Conservation (phyloP, 1,140 invertebrate genomes). For the Laupala kohalensis region DNA sequence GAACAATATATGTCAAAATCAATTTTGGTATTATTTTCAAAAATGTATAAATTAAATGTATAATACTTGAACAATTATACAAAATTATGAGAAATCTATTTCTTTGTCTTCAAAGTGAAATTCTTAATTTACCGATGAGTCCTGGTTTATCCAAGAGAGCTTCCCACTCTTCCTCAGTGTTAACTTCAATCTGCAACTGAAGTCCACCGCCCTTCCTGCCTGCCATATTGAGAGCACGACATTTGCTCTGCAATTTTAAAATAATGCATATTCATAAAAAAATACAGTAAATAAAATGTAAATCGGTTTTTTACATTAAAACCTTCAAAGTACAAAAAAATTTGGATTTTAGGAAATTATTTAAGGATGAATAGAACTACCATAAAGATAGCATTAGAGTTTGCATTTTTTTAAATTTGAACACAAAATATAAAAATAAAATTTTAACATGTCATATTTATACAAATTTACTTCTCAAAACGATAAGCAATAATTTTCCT, state of each 20-base stretch:
- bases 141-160: conserved; percentile 65
- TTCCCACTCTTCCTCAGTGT: conserved; percentile 73
- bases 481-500: no score
- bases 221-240: conserved; percentile 29
- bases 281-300: not conserved
- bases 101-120: no score
- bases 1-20: no score
- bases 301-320: not conserved
- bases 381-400: no score
- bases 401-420: no score
- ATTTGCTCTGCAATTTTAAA: no score
- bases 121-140: conserved; percentile 59
- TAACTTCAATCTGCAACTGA: conserved; percentile 65
- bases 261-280: not conserved
- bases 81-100: not conserved
- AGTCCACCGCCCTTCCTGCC: conserved; percentile 61
- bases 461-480: no score
- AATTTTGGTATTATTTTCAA: no score
- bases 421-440: no score
- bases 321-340: not conserved
- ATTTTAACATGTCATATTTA: no score
- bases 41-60: no score
- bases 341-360: not conserved
- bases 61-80: not conserved
- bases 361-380: no score